Conservation (phyloP, 1,140 invertebrate genomes). For the Drosophila arizonae region DNA sequence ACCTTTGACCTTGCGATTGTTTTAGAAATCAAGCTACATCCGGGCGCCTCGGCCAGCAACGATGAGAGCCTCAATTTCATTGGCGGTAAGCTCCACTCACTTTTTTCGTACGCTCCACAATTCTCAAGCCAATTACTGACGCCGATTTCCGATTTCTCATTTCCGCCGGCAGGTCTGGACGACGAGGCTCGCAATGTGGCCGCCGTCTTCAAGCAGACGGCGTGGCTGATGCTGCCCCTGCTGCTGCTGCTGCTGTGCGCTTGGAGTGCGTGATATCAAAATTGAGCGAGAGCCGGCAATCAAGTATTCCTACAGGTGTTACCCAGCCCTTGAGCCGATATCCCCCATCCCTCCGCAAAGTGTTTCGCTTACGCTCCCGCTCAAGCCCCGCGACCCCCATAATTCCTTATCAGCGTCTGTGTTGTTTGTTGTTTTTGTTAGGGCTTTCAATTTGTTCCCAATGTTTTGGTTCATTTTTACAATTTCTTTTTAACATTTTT, state of each 20-base stretch:
- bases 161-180: conserved; percentile 49
- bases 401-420: too few relatives aligned
- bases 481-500: too few relatives aligned
- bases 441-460: neutral
- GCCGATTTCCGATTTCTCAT: neutral
- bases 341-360: conserved; percentile 4
- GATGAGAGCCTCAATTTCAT: conserved; percentile 81
- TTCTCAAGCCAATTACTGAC: conserved; percentile 10
- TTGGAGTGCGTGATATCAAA: conserved; percentile 71
- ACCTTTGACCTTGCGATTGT: conserved; percentile 27
- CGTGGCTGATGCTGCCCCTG: conserved; percentile 27
- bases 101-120: neutral
- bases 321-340: conserved; percentile 46
- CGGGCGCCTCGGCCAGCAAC: conserved; percentile 73
- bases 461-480: conserved; percentile 1
- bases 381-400: neutral
- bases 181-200: conserved; percentile 59
- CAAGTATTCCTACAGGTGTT: conserved; percentile 74
- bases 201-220: conserved; percentile 20
- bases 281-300: conserved; percentile 73
- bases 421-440: conserved; percentile 11
- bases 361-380: conserved; percentile 57
- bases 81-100: conserved; percentile 59
- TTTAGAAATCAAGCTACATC: conserved; percentile 82
- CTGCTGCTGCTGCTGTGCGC: conserved; percentile 32